Conservation (phyloP, 2,113 vertebrate genomes). For the Apistogramma diplotaenia region DNA sequence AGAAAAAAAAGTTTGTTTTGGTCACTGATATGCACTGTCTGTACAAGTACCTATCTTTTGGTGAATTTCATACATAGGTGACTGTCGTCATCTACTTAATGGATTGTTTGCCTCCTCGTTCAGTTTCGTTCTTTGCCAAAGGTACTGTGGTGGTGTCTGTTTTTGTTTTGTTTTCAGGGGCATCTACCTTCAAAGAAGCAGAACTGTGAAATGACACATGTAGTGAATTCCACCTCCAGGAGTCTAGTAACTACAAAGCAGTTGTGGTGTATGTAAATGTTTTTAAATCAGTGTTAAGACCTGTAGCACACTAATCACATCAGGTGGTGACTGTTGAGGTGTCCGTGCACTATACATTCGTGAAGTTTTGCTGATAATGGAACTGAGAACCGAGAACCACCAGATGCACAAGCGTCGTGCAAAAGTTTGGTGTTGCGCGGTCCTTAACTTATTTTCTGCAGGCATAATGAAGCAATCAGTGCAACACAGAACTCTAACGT, state of each 20-base stretch:
- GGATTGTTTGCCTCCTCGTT: constrained; percentile 5
- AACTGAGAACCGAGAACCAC: neutral
- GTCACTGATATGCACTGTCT: constrained; percentile 56
- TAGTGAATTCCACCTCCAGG: neutral
- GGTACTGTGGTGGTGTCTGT: constrained; percentile 44
- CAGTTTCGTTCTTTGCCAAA: constrained; percentile 53
- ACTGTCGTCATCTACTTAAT: constrained; percentile 10
- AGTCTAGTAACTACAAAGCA: neutral
- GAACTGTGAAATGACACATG: constrained; percentile 46
- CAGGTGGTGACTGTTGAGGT: neutral
- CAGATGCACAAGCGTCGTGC: neutral
- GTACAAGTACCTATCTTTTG: constrained; percentile 35
- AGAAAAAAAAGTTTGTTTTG: neutral
- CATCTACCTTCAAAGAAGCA: constrained; percentile 17
- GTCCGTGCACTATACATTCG: neutral
- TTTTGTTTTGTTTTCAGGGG: neutral
- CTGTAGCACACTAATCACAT: constrained; percentile 5
- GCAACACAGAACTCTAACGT: neutral
- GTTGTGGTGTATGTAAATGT: neutral
- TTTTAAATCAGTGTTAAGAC: neutral
- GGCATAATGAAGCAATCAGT: neutral
- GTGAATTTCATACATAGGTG: constrained; percentile 7
- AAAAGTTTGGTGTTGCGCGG: neutral
- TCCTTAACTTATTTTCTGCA: neutral
- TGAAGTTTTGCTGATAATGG: neutral